These are phyloP conservation scores for Chroicocephalus ridibundus DNA, from an alignment of 2,113 vertebrate species.

Conservation along the genomic window DNA sequence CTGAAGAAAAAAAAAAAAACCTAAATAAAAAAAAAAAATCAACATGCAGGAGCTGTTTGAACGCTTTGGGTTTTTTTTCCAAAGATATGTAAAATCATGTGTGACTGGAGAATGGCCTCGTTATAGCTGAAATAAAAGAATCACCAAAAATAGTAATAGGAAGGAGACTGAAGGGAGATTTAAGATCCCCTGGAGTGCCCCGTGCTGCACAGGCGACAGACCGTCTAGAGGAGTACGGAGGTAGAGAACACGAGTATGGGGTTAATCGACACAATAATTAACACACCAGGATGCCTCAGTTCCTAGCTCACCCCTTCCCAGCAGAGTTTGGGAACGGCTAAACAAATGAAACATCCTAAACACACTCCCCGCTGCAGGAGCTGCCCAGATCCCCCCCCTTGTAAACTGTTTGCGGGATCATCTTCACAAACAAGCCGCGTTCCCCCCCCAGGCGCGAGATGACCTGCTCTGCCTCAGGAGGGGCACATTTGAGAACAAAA, in stretches of 20 bases:
- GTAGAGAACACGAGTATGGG: rapidly evolving
- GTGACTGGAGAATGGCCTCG: background rate
- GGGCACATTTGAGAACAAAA: rapidly evolving
- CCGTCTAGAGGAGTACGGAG: background rate
- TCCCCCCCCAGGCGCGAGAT: rapidly evolving
- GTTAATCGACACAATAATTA: background rate
- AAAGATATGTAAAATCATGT: background rate
- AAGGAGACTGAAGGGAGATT: background rate
- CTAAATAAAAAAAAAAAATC: too few relatives aligned
- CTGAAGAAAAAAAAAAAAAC: too few relatives aligned
- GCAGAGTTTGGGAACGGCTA: background rate
- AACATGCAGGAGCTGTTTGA: too few relatives aligned
- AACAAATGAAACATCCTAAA: background rate
- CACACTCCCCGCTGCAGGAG: background rate
- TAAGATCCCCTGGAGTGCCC: background rate
- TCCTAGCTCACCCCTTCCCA: background rate
- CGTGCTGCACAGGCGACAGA: rapidly evolving
- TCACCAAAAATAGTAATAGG: background rate
- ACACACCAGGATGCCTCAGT: background rate
- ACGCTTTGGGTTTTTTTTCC: too few relatives aligned
- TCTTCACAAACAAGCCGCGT: rapidly evolving
- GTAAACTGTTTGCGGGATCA: background rate
- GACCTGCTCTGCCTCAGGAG: background rate
- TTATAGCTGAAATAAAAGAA: background rate
- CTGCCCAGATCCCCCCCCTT: background rate